Evolutionary conservation across 92 coral and sea anemone genomes (phyloP), one percentile per base, ranked within the genome.

Genomic region (Phenganax stokvisi): DNA sequence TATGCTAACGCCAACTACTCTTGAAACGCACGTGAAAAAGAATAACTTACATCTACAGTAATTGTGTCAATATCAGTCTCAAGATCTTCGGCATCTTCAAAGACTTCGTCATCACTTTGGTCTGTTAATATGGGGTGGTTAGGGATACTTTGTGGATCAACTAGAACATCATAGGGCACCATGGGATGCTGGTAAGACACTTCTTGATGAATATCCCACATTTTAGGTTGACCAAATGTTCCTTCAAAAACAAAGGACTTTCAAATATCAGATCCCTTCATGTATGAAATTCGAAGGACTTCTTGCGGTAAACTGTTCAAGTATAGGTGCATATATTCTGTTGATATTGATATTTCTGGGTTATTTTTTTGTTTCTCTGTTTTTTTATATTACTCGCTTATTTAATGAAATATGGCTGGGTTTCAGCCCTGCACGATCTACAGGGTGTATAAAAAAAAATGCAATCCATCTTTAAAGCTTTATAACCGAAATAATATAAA

Each of bases 101-200:
- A 30, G 73, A 68, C 54, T 16, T 44, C 76, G 12, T 76, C 81
- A 57, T 76, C 84, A 55, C 77, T 81, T 0, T 76, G 27, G 8
- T 72, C 85, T 59, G 16, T 59, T 13, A 73, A 73, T 31, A 53
- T 73, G 51, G 77, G 58, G 13, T 52, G 58, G 7, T 53, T 71
- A 15, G 97, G 92, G 59, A 92, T 78, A 25, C 97, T 88, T 58
- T 90, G 90, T 0, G 98, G 98, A 77, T 94, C 98, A 44, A 94
- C 98, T 16, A 94, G 84, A 17, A 94, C 98, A 75, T 94, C 98
- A 86, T 94, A 94, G 12, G 98, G 98, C 0, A 93, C 98, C 98
- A 94, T 94, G 13, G 97, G 98, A 54, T 94, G 97, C 17, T 94
- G 98, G 79, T 87, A 94, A 9, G 98, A 86, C 47, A 80, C 81